Evolutionary conservation across 2,888 invertebrate genomes (phyloP).

Genomic region (Allygus modestus): DNA sequence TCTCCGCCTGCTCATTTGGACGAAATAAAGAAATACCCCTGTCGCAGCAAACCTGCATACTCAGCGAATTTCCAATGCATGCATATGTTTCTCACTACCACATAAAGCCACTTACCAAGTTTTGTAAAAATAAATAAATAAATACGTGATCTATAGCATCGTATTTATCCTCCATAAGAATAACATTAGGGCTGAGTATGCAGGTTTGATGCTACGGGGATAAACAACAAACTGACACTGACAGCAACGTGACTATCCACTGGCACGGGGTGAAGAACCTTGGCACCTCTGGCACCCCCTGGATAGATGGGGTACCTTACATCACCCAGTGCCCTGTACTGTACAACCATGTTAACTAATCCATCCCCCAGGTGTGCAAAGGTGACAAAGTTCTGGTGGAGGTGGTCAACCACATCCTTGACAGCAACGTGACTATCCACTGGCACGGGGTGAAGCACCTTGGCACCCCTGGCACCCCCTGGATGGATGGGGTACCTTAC

Average conservation of each 20-base stretch:
- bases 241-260: conserved; percentile 84
- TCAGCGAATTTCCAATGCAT: too few relatives aligned
- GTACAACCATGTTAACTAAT: too few relatives aligned
- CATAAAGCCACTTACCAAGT: too few relatives aligned
- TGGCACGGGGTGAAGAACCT: conserved; percentile 84
- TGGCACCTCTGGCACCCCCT: conserved; percentile 80
- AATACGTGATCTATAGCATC: too few relatives aligned
- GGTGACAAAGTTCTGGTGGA: conserved; percentile 84
- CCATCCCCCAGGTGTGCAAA: conserved; percentile 70
- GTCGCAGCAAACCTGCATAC: too few relatives aligned
- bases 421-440: conserved; percentile 84
- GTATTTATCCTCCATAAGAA: too few relatives aligned
- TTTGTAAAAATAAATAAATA: too few relatives aligned
- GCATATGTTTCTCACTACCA: too few relatives aligned
- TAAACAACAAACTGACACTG: conserved; percentile 83
- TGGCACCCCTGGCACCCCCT: conserved; percentile 80
- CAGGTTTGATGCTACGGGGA: too few relatives aligned
- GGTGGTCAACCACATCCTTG: conserved; percentile 83
- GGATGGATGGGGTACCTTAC: conserved; percentile 87
- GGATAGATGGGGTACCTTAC: conserved; percentile 87
- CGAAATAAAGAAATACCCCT: too few relatives aligned
- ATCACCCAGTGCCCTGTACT: conserved; percentile 90
- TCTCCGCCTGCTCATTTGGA: too few relatives aligned
- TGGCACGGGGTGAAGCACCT: conserved; percentile 84
- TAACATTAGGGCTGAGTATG: too few relatives aligned